A percentile compares a stretch with the other conserved stretches of the same genome.
Evolutionary conservation across 2,888 invertebrate genomes (phyloP).

Genomic region (Cactoblastis cactorum): DNA sequence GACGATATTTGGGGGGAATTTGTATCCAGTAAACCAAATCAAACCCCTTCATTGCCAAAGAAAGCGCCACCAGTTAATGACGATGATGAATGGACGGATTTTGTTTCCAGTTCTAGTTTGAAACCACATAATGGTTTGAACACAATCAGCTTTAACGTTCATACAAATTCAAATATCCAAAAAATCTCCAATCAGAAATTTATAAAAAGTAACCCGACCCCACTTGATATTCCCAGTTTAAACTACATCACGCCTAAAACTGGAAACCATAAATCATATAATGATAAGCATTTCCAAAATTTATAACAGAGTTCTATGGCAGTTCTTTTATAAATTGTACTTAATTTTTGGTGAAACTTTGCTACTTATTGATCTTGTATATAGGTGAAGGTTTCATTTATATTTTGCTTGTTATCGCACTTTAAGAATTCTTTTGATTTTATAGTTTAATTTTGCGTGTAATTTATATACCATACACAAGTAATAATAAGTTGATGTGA

Average conservation of each 20-base stretch:
- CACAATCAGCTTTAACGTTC: conserved; percentile 70
- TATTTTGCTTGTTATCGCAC: background rate
- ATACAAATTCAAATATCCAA: conserved; percentile 62
- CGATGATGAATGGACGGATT: conserved; percentile 75
- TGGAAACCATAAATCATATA: conserved; percentile 49
- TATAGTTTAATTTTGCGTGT: background rate
- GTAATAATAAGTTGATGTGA: background rate
- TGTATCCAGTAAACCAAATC: conserved; percentile 71
- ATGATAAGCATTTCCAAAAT: conserved; percentile 72
- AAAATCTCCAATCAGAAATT: conserved; percentile 45
- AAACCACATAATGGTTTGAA: conserved; percentile 67
- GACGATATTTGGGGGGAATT: conserved; percentile 83
- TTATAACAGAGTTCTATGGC: conserved; percentile 62
- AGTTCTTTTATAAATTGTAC: conserved; percentile 48
- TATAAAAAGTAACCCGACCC: conserved; percentile 48
- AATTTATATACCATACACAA: background rate
- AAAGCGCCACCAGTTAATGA: conserved; percentile 49
- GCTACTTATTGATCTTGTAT: conserved; percentile 29
- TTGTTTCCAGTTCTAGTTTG: conserved; percentile 66
- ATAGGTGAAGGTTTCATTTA: conserved; percentile 48
- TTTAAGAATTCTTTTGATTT: background rate
- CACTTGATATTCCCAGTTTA: conserved; percentile 62
- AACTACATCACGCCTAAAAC: conserved; percentile 73
- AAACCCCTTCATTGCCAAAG: conserved; percentile 39
- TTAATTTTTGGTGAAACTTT: conserved; percentile 36